A percentile compares a stretch with the other conserved stretches of the same genome.
Evolutionary conservation across 2,113 vertebrate genomes (phyloP).

Genomic region (Synodontis membranacea): DNA sequence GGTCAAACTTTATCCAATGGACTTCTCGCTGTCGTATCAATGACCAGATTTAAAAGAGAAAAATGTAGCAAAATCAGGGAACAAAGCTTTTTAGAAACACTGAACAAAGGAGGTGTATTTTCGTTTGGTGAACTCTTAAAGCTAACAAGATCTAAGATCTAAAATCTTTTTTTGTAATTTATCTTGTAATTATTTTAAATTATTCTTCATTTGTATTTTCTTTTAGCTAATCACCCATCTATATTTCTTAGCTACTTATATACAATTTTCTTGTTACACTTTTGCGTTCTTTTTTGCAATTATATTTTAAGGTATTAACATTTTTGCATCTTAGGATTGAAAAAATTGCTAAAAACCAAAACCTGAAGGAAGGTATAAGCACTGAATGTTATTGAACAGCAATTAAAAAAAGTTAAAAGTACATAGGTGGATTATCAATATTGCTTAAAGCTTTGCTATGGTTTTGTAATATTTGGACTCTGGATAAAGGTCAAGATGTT

Average conservation of each 20-base stretch:
- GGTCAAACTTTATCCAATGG: conserved; percentile 20
- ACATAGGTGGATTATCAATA: not conserved
- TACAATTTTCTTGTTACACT: too few relatives aligned
- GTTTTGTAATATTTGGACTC: not conserved
- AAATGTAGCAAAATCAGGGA: not conserved
- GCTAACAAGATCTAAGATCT: not conserved
- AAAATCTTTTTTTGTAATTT: not conserved
- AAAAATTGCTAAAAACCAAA: not conserved
- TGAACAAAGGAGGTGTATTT: not conserved
- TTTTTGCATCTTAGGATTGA: not conserved
- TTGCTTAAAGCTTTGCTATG: not conserved
- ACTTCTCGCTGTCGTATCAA: not conserved
- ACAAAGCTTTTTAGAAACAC: not conserved
- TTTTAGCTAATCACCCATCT: not conserved
- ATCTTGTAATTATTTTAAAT: not conserved
- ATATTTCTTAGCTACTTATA: not conserved
- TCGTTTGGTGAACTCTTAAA: not conserved
- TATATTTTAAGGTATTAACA: not conserved
- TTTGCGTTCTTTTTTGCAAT: not conserved
- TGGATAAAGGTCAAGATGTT: not conserved
- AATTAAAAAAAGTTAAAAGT: not conserved
- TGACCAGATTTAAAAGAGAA: not conserved
- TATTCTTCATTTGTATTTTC: not conserved
- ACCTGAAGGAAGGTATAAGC: not conserved
- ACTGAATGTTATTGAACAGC: not conserved